Evolutionary conservation across 2,113 vertebrate genomes (phyloP), one percentile per base, ranked within the genome.

Genomic region (Oncorhynchus clarkii): DNA sequence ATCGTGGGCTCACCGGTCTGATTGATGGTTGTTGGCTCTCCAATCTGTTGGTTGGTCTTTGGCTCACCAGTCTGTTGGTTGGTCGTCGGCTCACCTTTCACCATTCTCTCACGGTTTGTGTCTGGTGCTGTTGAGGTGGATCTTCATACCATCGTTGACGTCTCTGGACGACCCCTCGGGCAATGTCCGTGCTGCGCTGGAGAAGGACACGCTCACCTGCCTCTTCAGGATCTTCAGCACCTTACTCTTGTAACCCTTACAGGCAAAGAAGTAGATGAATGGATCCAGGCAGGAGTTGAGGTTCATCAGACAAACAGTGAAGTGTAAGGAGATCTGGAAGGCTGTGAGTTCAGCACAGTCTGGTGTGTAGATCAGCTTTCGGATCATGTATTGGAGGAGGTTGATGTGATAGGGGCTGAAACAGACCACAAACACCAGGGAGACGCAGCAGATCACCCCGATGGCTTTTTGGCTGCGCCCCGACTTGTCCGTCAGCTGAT

Each of bases 211-310:
- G 2, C 96, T 99, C 67, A 93, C 93, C 80, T 96, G 95, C 12
- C 92, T 89, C 87, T 81, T 95, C 62, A 99, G 73, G 80, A 99
- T 93, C 92, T 93, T 97, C 91, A 95, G 84, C 16, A 99, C 89
- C 83, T 96, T 98, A 82, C 93, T 95, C 89, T 99, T 99, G 89
- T 99, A 99, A 82, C 98, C 97, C 90, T 96, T 98, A 74, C 98
- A 99, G 51, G 98, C 96, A 73, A 98, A 99, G 90, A 99, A 99
- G 82, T 99, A 99, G 82, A 99, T 95, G 48, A 99, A 97, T 2
- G 98, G 98, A 84, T 99, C 98, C 87, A 99, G 87, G 75, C 95
- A 96, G 85, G 96, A 94, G 86, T 99, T 99, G 81, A 99, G 92
- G 88, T 98, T 98, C 98, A 99, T 99, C 74, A 99, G 90, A 78